These are phyloP conservation scores for Brachylomia viminalis DNA, from an alignment of 2,888 invertebrate genomes.

Conservation along the genomic window DNA sequence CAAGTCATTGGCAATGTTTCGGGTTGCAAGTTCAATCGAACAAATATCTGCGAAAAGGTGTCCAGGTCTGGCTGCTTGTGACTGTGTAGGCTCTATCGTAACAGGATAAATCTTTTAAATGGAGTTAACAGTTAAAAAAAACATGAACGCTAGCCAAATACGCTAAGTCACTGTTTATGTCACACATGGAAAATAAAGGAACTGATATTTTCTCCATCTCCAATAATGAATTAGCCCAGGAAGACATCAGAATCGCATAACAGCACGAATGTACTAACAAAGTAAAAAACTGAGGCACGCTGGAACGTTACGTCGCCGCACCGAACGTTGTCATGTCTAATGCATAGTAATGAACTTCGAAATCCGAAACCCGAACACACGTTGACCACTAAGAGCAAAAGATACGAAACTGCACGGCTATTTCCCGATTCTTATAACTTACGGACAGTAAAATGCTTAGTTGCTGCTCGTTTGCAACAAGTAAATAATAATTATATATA, in stretches of 20 bases:
- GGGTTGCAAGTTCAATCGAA: not conserved
- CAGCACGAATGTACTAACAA: not conserved
- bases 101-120: not conserved
- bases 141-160: too few relatives aligned
- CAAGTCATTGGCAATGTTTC: not conserved
- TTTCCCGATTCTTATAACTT: not conserved
- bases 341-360: conserved; percentile 57
- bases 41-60: not conserved
- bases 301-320: not conserved
- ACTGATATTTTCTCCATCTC: not conserved
- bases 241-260: not conserved
- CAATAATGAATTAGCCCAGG: not conserved
- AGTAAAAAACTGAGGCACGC: conserved; percentile 15
- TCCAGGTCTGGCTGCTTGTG: not conserved
- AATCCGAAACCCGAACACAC: conserved; percentile 27
- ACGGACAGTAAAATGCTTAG: not conserved
- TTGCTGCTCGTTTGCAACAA: too few relatives aligned
- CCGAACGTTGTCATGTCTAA: conserved; percentile 51
- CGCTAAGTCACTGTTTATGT: not conserved
- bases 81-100: not conserved
- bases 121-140: not conserved
- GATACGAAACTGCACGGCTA: not conserved
- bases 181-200: not conserved
- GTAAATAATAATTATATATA: too few relatives aligned
- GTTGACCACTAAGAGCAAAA: conserved; percentile 53